Percentiles rank a stretch among this genome's conserved stretches.
Evolutionary conservation across 2,113 vertebrate species (phyloP).

Genomic region (Rattus rattus): DNA sequence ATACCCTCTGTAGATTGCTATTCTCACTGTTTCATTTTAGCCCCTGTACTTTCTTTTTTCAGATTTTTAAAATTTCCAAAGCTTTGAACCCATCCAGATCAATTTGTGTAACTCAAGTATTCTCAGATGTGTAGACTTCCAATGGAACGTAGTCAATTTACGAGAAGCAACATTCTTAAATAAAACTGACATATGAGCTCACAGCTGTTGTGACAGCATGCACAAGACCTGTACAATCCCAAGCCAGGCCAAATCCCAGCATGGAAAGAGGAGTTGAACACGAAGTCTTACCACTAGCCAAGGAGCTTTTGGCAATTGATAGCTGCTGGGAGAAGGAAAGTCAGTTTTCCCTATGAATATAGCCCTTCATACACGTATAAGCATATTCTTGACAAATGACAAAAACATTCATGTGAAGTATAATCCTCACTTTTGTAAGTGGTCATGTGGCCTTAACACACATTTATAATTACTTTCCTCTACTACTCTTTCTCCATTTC

Average conservation of each 20-base stretch:
- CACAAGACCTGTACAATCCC: background rate
- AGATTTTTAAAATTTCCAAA: background rate
- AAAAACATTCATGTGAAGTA: background rate
- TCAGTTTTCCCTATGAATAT: background rate
- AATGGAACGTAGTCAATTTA: background rate
- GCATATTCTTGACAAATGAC: background rate
- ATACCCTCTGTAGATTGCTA: no score
- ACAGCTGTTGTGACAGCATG: constrained; percentile 15
- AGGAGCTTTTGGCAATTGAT: background rate
- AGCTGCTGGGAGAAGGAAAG: background rate
- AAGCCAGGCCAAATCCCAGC: background rate
- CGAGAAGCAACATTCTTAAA: background rate
- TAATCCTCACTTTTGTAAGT: background rate
- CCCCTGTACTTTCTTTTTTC: no score
- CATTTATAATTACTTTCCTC: background rate
- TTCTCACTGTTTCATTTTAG: no score
- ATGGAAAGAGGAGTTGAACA: background rate
- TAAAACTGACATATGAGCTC: background rate
- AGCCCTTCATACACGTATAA: background rate
- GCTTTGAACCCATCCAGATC: background rate
- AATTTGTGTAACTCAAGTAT: background rate
- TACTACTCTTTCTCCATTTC: background rate
- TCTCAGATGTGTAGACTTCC: background rate
- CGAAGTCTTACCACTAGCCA: background rate
- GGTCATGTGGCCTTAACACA: background rate